A percentile compares a stretch with the other conserved stretches of the same genome.
Evolutionary conservation across 2,797 vertebrate genomes (phyloP).

Genomic region (Falco columbarius): DNA sequence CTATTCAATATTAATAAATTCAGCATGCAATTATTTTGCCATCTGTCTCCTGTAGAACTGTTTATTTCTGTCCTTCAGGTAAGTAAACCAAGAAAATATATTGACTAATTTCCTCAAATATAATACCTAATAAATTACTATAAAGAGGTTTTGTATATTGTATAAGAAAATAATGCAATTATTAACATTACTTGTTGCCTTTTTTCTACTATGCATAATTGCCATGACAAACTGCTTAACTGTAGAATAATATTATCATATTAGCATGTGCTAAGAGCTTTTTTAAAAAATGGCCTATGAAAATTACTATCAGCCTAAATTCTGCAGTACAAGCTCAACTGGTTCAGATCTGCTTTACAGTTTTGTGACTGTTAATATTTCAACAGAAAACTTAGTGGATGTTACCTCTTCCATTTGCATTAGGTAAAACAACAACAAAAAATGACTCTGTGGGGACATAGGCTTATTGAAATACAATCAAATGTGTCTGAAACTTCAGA

Average conservation of each 20-base stretch:
- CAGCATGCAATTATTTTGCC: constrained; percentile 46
- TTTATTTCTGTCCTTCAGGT: constrained; percentile 4
- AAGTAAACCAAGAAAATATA: not conserved
- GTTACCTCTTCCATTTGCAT: not conserved
- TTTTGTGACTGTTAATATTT: not conserved
- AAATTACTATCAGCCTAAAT: not conserved
- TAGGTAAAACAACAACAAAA: not conserved
- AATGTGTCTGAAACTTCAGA: not conserved
- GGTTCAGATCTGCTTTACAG: not conserved
- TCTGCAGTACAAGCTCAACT: not conserved
- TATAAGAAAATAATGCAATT: not conserved
- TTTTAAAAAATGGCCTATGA: not conserved
- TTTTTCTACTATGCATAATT: not conserved
- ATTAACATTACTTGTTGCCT: not conserved
- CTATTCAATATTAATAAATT: constrained; percentile 21
- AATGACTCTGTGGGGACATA: not conserved
- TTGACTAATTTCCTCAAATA: not conserved
- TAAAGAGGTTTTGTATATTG: not conserved
- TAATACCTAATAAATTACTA: not conserved
- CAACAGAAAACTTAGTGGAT: not conserved
- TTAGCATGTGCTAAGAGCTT: not conserved
- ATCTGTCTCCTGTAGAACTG: constrained; percentile 6
- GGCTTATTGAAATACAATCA: not conserved
- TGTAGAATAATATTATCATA: not conserved
- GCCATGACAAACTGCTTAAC: not conserved